A percentile compares a stretch with the other conserved stretches of the same genome.
Conservation (phyloP, 2,888 invertebrate genomes). For the Beris chalybata region DNA sequence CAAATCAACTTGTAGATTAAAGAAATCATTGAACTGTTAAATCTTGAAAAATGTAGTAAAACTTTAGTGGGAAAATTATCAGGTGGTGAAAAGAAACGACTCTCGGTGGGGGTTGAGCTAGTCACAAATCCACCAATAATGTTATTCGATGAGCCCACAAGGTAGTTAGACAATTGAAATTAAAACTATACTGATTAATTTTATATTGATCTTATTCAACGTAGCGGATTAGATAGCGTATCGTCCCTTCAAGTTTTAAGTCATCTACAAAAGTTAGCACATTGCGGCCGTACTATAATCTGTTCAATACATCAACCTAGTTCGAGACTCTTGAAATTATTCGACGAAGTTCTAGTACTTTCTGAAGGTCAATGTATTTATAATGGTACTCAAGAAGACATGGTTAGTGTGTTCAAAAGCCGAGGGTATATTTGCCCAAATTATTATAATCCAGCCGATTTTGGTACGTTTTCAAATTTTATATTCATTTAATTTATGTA, state of each 20-base stretch:
- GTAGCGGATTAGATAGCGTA: conserved; percentile 77
- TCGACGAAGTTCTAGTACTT: conserved; percentile 82
- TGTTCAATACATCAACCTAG: conserved; percentile 92
- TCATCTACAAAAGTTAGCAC: conserved; percentile 75
- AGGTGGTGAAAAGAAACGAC: conserved; percentile 86
- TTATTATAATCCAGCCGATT: conserved; percentile 90
- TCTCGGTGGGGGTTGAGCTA: conserved; percentile 86
- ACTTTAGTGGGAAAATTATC: conserved; percentile 74
- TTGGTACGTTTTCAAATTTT: conserved; percentile 60
- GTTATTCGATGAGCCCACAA: conserved; percentile 94
- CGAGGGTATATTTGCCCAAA: conserved; percentile 75
- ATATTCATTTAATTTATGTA: background rate
- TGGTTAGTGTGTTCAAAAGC: conserved; percentile 72
- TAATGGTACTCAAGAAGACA: conserved; percentile 71
- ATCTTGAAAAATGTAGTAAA: conserved; percentile 65
- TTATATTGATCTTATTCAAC: conserved; percentile 33
- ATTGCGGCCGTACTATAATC: conserved; percentile 80
- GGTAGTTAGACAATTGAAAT: conserved; percentile 60
- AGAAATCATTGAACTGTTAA: conserved; percentile 75
- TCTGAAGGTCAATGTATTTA: conserved; percentile 76
- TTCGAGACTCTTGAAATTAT: conserved; percentile 79
- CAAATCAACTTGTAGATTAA: conserved; percentile 64
- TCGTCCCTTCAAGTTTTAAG: conserved; percentile 79
- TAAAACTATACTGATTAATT: background rate
- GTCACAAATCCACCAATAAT: conserved; percentile 89